phyloP scores from a whole-genome alignment of 2,113 vertebrate species.

The Aleadryas rufinucha region DNA sequence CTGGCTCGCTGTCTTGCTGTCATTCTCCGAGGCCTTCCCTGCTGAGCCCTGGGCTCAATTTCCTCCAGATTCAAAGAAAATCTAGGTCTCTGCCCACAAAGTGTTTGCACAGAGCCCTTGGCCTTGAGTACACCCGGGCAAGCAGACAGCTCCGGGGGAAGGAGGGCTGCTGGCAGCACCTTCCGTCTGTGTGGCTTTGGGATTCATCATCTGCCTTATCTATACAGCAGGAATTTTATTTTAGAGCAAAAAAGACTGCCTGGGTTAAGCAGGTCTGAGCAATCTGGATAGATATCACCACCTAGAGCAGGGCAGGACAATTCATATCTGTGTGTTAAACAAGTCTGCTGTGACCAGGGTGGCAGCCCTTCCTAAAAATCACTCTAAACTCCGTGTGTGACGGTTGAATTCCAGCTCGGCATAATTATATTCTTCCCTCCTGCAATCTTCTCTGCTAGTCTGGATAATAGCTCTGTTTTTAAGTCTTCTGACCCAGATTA shows the following conservation, averaged over 20 bases:
- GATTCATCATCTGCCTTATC: neutral
- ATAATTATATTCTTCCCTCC: neutral
- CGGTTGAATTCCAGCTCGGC: neutral
- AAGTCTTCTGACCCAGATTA: constrained; percentile 21
- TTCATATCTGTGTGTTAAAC: neutral
- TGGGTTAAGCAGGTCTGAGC: neutral
- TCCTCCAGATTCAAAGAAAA: neutral
- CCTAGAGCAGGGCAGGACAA: neutral
- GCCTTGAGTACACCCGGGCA: neutral
- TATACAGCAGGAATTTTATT: neutral
- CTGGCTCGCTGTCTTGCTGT: neutral
- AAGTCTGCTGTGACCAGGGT: neutral
- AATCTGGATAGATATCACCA: too few relatives aligned
- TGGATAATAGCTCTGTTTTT: constrained; percentile 20
- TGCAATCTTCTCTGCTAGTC: neutral
- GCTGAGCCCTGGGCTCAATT: neutral
- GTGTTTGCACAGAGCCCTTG: neutral
- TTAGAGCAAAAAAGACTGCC: neutral
- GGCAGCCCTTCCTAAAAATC: neutral
- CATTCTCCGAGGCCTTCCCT: neutral
- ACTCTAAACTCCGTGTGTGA: neutral
- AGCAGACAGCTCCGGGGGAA: neutral
- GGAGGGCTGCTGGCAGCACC: neutral
- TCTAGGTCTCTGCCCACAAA: neutral
- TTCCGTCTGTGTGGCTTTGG: neutral